Base-by-base conservation (phyloP, 2,113 vertebrate genomes). In the Calidris pugnax region DNA sequence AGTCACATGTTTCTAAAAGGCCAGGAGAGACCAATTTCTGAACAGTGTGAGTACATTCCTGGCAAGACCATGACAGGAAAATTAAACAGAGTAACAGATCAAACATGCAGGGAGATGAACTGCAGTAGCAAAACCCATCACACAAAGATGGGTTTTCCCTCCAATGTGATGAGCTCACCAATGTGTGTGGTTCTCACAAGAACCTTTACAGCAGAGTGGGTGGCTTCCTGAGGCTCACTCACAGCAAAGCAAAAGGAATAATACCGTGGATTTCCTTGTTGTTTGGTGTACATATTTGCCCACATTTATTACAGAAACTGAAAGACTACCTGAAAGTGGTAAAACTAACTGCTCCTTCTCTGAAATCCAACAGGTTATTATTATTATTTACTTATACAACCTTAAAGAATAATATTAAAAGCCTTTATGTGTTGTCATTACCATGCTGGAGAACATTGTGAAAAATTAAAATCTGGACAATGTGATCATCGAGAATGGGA, bases 1-100 rank as follows among this genome's bases (percentile, higher is more conserved):
- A 96, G 62, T 94, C 90, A 94, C 48, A 41, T 78, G 55, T 72
- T 89, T 91, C 74, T 87, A 72, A 95, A 81, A 96, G 74, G 74
- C 48, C 50, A 87, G 69, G 45, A 95, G 45, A 91, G 74, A 92
- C 39, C 18, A 28, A 69, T 93, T 96, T 96, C 84, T 92, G 84
- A 87, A 82, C n/a, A 82, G 22, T 43, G 16, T 55, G 22, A 92
- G 18, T 87, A 62, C 35, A 30, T 96, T 96, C 60, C 94, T 84
- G 73, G 83, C 64, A 96, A 92, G 64, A 81, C 17, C 20, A 74
- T 55, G 55, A 63, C 67, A 89, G 48, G 50, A 68, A 95, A 94
- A 89, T 84, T 83, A 88, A 93, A 59, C 10, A 67, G 45, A 78
- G 14, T 48, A 77, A 57, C 39, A 89, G 66, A 95, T 85, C 80